Evolutionary conservation across 2,888 invertebrate species (phyloP).

Genomic region (Zonitis immaculata): DNA sequence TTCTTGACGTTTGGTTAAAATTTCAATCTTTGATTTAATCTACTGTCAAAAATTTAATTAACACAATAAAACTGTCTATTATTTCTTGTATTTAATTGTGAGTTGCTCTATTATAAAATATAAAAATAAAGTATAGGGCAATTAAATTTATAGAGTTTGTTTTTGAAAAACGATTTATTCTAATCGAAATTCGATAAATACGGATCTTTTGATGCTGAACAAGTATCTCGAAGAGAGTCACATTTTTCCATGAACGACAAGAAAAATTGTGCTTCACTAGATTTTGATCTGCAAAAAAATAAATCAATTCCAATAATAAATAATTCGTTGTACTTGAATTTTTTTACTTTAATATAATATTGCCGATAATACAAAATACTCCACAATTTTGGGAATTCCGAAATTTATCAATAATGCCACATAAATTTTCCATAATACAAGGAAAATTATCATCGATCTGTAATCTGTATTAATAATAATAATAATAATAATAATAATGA

Average conservation of each 20-base stretch:
- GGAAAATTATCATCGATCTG: not conserved
- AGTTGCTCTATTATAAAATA: too few relatives aligned
- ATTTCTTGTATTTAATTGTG: too few relatives aligned
- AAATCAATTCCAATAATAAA: not conserved
- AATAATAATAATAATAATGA: not conserved
- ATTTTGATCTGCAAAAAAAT: slow-evolving; percentile 35
- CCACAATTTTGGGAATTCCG: slow-evolving; percentile 34
- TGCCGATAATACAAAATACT: slow-evolving; percentile 40
- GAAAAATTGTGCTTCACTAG: slow-evolving; percentile 39
- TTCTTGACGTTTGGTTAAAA: too few relatives aligned
- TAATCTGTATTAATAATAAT: too few relatives aligned
- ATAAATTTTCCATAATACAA: not conserved
- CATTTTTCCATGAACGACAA: slow-evolving; percentile 37
- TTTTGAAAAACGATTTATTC: not conserved
- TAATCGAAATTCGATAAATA: slow-evolving; percentile 4
- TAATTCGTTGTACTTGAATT: not conserved
- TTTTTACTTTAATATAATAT: slow-evolving; percentile 38
- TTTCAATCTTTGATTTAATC: too few relatives aligned
- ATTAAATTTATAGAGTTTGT: not conserved
- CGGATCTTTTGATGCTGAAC: slow-evolving; percentile 9
- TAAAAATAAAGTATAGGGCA: too few relatives aligned
- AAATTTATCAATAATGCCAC: not conserved
- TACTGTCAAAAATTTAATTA: too few relatives aligned
- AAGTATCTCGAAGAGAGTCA: slow-evolving; percentile 26
- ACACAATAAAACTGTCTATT: too few relatives aligned